Evolutionary conservation across 1,140 invertebrate genomes (phyloP).

Genomic region (Caligus rogercresseyi): DNA sequence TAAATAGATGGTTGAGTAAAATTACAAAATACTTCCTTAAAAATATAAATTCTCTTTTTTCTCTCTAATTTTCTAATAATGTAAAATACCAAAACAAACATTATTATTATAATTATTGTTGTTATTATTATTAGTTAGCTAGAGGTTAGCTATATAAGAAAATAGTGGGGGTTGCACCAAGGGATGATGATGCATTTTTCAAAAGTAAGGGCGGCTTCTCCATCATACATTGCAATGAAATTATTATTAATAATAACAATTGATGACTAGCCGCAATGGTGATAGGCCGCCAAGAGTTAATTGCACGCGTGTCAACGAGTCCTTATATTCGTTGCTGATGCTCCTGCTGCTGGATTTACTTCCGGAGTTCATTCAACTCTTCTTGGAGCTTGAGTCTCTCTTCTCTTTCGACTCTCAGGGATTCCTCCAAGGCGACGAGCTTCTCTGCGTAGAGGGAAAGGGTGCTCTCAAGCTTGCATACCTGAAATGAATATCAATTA

Average conservation of each 20-base stretch:
- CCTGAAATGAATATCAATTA: neutral
- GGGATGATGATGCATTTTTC: too few relatives aligned
- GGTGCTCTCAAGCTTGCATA: neutral
- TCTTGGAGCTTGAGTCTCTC: neutral
- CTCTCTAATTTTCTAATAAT: too few relatives aligned
- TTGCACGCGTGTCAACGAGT: neutral
- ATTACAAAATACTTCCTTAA: too few relatives aligned
- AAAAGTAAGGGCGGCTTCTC: too few relatives aligned
- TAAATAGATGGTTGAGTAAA: too few relatives aligned
- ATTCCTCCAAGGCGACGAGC: neutral
- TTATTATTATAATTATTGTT: too few relatives aligned
- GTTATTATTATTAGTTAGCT: too few relatives aligned
- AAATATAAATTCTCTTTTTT: too few relatives aligned
- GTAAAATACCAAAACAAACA: too few relatives aligned
- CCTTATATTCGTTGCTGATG: neutral
- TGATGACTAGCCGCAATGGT: neutral
- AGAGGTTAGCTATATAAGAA: too few relatives aligned
- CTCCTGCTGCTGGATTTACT: neutral
- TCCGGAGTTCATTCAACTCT: neutral
- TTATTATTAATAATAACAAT: neutral
- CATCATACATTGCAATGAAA: neutral
- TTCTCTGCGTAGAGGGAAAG: neutral
- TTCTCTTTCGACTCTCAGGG: neutral
- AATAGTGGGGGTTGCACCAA: too few relatives aligned
- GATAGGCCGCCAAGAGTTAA: neutral